Evolutionary conservation across 2,888 invertebrate species (phyloP).

Genomic region (Chrysomela aeneicollis): DNA sequence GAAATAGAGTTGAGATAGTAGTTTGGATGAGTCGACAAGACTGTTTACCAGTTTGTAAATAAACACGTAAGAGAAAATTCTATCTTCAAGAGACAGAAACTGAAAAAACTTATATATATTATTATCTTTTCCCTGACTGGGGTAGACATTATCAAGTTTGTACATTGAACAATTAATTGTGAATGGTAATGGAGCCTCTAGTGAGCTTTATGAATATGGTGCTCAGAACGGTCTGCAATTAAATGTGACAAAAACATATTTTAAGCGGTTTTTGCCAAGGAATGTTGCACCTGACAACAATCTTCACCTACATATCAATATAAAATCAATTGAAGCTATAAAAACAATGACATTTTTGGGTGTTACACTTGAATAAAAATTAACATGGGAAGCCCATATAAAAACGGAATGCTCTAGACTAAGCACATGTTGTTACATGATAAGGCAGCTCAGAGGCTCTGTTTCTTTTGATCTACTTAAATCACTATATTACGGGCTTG

Average conservation of each 20-base stretch:
- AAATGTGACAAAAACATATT: constrained; percentile 13
- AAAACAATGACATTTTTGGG: constrained; percentile 4
- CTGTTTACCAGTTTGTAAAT: too few species aligned
- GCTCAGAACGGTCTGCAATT: constrained; percentile 8
- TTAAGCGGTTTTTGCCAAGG: constrained; percentile 6
- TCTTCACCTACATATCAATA: constrained; percentile 1
- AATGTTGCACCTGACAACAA: neutral
- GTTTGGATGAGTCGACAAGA: too few species aligned
- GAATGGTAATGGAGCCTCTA: too few species aligned
- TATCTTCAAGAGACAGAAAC: too few species aligned
- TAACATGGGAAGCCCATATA: neutral
- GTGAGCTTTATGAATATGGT: too few species aligned
- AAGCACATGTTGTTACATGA: constrained; percentile 5
- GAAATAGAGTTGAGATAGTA: too few species aligned
- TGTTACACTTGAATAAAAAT: constrained; percentile 3
- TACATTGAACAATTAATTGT: too few species aligned
- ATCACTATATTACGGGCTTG: neutral
- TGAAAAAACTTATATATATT: constrained; percentile 19
- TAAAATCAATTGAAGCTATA: constrained; percentile 13
- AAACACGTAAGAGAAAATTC: too few species aligned
- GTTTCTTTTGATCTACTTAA: neutral
- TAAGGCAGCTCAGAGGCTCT: neutral
- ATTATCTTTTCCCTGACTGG: too few species aligned
- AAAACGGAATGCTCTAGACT: neutral
- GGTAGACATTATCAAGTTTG: too few species aligned